A percentile compares a stretch with the other conserved stretches of the same genome.
phyloP scores from a whole-genome alignment of 1,140 invertebrate species.

The Anoplophora glabripennis region DNA sequence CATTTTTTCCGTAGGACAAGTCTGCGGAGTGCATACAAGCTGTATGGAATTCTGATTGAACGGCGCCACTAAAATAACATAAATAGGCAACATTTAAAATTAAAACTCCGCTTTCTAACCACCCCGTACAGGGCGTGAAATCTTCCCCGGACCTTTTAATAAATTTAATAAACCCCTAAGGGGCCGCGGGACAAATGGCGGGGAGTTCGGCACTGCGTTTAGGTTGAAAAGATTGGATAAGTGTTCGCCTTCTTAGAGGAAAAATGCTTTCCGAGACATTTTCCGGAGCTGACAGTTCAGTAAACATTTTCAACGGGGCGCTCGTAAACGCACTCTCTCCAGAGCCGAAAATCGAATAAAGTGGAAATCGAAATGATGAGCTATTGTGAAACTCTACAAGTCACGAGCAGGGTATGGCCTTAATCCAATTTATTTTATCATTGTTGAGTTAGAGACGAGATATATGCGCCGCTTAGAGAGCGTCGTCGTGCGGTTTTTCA shows the following conservation, averaged over 20 bases:
- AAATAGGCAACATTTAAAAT: too few species aligned
- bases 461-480: constrained; percentile 24
- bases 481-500: constrained; percentile 19
- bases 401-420: constrained; percentile 43
- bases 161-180: too few species aligned
- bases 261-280: constrained; percentile 47
- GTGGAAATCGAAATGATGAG: constrained; percentile 40
- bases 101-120: too few species aligned
- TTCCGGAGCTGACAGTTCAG: constrained; percentile 46
- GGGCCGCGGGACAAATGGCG: too few species aligned
- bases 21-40: too few species aligned
- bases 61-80: too few species aligned
- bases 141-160: too few species aligned
- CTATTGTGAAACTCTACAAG: constrained; percentile 46
- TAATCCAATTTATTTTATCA: constrained; percentile 51
- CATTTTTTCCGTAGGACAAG: too few species aligned
- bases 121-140: too few species aligned
- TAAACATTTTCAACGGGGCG: constrained; percentile 44
- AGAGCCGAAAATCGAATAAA: constrained; percentile 27
- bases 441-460: constrained; percentile 44
- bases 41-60: too few species aligned
- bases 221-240: constrained; percentile 42
- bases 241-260: constrained; percentile 41
- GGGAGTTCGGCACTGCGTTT: constrained; percentile 4
- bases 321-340: constrained; percentile 17